These are phyloP conservation scores for Disparrhopalites patrizii DNA, from an alignment of 2,888 invertebrate genomes.

Conservation along the genomic window DNA sequence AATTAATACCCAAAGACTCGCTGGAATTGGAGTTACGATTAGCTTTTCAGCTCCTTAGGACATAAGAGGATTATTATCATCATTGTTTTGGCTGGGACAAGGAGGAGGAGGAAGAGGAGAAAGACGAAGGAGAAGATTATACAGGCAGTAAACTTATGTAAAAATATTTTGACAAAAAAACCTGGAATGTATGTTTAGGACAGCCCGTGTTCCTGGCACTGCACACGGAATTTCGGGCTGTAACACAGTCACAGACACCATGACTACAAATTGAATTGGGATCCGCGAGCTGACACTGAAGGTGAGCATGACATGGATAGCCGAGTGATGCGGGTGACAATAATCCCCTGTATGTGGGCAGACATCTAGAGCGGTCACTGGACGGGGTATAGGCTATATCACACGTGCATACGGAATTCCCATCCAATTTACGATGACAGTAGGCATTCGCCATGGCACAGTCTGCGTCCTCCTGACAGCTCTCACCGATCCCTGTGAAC, in stretches of 20 bases:
- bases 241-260: slow-evolving; percentile 73
- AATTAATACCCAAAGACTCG: too few species aligned
- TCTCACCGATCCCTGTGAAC: slow-evolving; percentile 43
- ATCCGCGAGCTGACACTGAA: slow-evolving; percentile 77
- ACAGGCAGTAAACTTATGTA: slow-evolving; percentile 1
- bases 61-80: too few species aligned
- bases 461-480: slow-evolving; percentile 43
- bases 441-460: slow-evolving; percentile 44
- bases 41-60: too few species aligned
- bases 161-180: slow-evolving; percentile 51
- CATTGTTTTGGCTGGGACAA: too few species aligned
- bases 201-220: slow-evolving; percentile 72
- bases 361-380: slow-evolving; percentile 50
- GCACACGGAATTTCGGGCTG: slow-evolving; percentile 53
- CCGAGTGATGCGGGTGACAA: slow-evolving; percentile 66
- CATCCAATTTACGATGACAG: slow-evolving; percentile 46
- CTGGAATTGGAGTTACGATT: too few species aligned
- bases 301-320: slow-evolving; percentile 66
- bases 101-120: too few species aligned
- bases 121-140: too few species aligned
- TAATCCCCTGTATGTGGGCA: slow-evolving; percentile 45
- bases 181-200: slow-evolving; percentile 78
- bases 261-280: slow-evolving; percentile 68
- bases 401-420: slow-evolving; percentile 46
- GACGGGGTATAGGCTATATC: slow-evolving; percentile 48